Percentiles rank a stretch among this genome's conserved stretches.
These are phyloP conservation scores for Plutomurus gul DNA, from an alignment of 1,140 invertebrate species.

Conservation along the genomic window DNA sequence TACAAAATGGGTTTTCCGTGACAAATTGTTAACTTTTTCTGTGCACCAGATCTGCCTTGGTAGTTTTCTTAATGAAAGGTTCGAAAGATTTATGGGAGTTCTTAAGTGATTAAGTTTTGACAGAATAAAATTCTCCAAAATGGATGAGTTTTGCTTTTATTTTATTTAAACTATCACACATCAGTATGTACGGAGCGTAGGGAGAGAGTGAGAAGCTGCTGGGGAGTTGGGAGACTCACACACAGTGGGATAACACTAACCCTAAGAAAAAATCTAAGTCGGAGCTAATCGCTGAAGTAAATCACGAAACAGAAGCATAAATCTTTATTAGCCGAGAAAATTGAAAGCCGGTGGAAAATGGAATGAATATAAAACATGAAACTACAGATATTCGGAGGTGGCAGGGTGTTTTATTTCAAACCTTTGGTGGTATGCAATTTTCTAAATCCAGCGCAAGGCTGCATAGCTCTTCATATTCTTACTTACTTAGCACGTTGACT, in stretches of 20 bases:
- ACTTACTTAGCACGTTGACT: slow-evolving; percentile 19
- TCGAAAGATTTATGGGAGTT: slow-evolving; percentile 6
- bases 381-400: neutral
- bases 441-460: no score
- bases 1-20: no score
- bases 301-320: slow-evolving; percentile 35
- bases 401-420: slow-evolving; percentile 5
- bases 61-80: neutral
- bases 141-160: neutral
- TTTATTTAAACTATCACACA: neutral
- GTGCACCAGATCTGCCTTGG: no score
- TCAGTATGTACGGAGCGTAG: neutral
- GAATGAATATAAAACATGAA: slow-evolving; percentile 29
- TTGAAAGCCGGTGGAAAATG: slow-evolving; percentile 27
- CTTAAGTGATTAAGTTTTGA: slow-evolving; percentile 7
- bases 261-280: neutral
- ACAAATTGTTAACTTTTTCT: no score
- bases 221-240: no score
- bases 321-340: slow-evolving; percentile 34
- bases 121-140: slow-evolving; percentile 2
- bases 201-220: neutral
- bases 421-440: slow-evolving; percentile 23
- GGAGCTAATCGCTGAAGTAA: slow-evolving; percentile 29
- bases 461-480: neutral
- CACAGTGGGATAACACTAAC: neutral